Conservation (phyloP, 2,113 vertebrate species). For the Holacanthus passer region DNA sequence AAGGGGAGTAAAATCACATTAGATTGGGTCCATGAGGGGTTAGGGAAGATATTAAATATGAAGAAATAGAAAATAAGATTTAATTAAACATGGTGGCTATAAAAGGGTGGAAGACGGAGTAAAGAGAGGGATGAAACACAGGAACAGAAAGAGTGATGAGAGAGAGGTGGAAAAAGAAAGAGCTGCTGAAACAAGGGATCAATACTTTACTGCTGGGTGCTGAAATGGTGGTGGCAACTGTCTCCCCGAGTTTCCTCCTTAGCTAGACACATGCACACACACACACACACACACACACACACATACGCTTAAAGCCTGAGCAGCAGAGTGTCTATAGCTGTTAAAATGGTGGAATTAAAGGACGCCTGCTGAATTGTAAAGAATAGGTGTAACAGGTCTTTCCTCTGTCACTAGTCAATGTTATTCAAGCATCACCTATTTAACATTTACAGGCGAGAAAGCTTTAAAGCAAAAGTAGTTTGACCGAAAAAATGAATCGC, state of each 20-base stretch:
- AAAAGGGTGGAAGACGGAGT: background rate
- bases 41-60: background rate
- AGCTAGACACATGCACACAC: constrained; percentile 31
- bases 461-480: background rate
- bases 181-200: constrained; percentile 70
- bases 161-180: constrained; percentile 48
- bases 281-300: constrained; percentile 24
- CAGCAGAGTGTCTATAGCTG: constrained; percentile 30
- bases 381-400: constrained; percentile 36
- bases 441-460: background rate
- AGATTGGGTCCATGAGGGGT: background rate
- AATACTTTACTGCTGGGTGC: constrained; percentile 75
- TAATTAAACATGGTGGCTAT: background rate
- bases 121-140: constrained; percentile 23
- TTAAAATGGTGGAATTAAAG: constrained; percentile 35
- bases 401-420: constrained; percentile 13
- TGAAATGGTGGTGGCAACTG: constrained; percentile 77
- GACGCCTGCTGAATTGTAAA: constrained; percentile 35
- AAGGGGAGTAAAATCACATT: background rate
- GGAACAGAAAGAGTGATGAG: constrained; percentile 43
- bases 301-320: constrained; percentile 25
- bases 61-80: constrained; percentile 1
- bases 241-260: constrained; percentile 70
- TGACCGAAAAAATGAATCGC: background rate
- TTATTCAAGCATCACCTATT: background rate